phyloP scores from a whole-genome alignment of 2,113 vertebrate species.

The Oncorhynchus tshawytscha region DNA sequence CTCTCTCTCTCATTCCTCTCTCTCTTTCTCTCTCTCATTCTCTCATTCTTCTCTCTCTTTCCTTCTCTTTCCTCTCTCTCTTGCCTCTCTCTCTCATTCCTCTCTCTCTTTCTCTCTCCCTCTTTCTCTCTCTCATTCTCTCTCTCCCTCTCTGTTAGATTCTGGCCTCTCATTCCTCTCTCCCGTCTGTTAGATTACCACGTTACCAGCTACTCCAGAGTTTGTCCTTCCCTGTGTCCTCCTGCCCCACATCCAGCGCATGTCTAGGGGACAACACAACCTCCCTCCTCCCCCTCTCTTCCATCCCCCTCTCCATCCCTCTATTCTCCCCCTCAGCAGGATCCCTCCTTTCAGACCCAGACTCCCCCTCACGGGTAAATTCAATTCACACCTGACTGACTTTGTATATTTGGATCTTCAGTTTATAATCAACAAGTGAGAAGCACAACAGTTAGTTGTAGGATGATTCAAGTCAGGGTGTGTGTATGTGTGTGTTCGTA shows the following conservation, averaged over 20 bases:
- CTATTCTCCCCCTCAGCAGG: neutral
- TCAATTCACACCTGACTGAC: neutral
- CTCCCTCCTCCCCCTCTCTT: neutral
- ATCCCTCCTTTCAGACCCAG: neutral
- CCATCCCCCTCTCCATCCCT: neutral
- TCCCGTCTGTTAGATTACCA: constrained; percentile 50
- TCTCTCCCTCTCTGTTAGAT: too few species aligned
- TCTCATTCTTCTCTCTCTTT: neutral
- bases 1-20: neutral
- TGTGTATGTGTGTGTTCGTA: too few species aligned
- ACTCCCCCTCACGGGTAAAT: neutral
- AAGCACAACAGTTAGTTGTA: neutral
- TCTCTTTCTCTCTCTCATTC: neutral
- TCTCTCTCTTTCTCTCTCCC: constrained; percentile 25
- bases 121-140: constrained; percentile 9
- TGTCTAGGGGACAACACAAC: constrained; percentile 31
- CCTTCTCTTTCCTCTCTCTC: constrained; percentile 12
- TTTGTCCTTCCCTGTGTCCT: constrained; percentile 49
- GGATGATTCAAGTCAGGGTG: too few species aligned
- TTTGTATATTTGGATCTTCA: neutral
- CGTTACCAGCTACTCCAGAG: constrained; percentile 61
- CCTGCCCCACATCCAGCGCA: constrained; percentile 43
- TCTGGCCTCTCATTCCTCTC: constrained; percentile 14
- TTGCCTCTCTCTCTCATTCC: neutral
- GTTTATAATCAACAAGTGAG: neutral